Evolutionary conservation across 2,797 vertebrate species (phyloP).

Genomic region (Limosa lapponica): DNA sequence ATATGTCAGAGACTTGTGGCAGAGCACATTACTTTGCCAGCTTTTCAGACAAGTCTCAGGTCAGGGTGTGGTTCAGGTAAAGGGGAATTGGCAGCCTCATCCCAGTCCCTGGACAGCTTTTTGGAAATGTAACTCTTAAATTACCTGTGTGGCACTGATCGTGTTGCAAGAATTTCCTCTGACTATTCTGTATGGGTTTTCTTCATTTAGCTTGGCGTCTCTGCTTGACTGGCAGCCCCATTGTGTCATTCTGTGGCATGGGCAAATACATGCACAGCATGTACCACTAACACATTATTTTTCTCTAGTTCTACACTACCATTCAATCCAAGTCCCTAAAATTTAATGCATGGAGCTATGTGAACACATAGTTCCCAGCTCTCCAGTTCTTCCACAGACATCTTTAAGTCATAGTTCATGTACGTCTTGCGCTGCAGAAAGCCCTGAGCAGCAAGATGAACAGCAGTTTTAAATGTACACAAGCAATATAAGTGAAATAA

Average conservation of each 20-base stretch:
- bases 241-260: not conserved
- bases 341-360: not conserved
- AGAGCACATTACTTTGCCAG: not conserved
- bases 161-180: not conserved
- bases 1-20: not conserved
- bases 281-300: not conserved
- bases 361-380: not conserved
- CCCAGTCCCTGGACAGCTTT: not conserved
- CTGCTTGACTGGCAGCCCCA: not conserved
- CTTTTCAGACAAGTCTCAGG: not conserved
- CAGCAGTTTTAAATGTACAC: not conserved
- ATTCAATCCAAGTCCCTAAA: not conserved
- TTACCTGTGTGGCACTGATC: not conserved
- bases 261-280: not conserved
- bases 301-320: not conserved
- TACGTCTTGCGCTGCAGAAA: not conserved
- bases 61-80: not conserved
- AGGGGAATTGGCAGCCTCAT: not conserved
- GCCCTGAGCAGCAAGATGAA: not conserved
- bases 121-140: not conserved
- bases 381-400: not conserved
- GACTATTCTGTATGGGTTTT: not conserved
- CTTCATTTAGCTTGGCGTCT: not conserved
- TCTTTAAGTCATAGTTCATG: not conserved
- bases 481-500: not conserved